Base-by-base conservation (phyloP, 2,797 vertebrate genomes). In the Podargus strigoides region DNA sequence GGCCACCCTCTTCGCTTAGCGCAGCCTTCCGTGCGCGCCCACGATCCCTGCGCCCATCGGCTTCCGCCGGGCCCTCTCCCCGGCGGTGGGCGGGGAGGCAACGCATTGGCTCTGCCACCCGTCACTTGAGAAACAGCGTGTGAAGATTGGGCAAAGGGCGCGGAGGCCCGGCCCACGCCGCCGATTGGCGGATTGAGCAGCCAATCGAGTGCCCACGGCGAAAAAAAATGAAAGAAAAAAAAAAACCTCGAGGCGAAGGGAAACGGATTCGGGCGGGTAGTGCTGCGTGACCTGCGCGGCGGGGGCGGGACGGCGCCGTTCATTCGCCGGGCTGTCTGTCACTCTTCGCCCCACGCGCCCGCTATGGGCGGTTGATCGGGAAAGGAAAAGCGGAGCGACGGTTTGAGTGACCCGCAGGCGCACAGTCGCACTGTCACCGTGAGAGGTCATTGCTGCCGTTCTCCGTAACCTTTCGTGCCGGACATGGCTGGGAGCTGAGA, bases 71-170 rank as follows among this genome's bases (percentile, higher is more conserved):
- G 53, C n/a, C n/a, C 50, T 67, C 42, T 87, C 68, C 50, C 32
- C 39, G 7, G 17, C 14, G 22, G 24, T 22, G 56, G 24, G 72
- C 32, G 52, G 76, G 4, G 41, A 63, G 12, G 7, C 1, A 8
- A 2, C 4, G 2, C 39, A 70, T 59, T 85, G 82, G 59, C 1
- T 3, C 0, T 0, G 0, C 0, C 3, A 4, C 10, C 13, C 36
- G 7, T 7, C 26, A 4, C 9, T 84, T 30, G 9, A 68, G 0
- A 4, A 7, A 0, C 0, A 7, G 0, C 3, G 2, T 2, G 0
- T 1, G 5, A 0, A 4, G 56, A 84, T 67, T 94, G 92, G 93
- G 34, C 17, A 74, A 28, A 11, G 8, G 3, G 4, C 6, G 58
- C 9, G 17, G 2, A 19, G 8, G 42, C 23, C 12, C 32, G 24